Conservation (phyloP, 2,888 invertebrate species). For the Drosophila infuscata region DNA sequence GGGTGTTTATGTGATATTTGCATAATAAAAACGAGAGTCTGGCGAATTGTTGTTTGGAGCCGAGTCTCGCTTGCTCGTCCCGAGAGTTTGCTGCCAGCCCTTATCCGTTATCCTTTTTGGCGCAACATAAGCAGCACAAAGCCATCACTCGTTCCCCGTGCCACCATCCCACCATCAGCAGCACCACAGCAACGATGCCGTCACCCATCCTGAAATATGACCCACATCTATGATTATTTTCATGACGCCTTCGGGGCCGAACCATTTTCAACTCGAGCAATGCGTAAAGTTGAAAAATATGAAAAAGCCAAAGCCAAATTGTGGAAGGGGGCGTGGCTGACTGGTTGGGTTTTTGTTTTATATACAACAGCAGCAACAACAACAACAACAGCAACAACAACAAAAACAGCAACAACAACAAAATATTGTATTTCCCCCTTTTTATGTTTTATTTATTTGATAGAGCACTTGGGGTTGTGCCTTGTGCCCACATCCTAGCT, state of each 20-base stretch:
- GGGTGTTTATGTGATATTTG: conserved; percentile 83
- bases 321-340: conserved; percentile 28
- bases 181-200: not conserved
- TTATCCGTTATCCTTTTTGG: conserved; percentile 69
- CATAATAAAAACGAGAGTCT: conserved; percentile 82
- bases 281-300: conserved; percentile 74
- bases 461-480: conserved; percentile 68
- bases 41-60: conserved; percentile 24
- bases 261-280: conserved; percentile 52
- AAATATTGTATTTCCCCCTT: conserved; percentile 5
- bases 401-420: not conserved
- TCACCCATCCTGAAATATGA: conserved; percentile 60
- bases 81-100: conserved; percentile 54
- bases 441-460: conserved; percentile 73
- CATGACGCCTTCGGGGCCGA: conserved; percentile 76
- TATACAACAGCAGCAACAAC: conserved; percentile 9
- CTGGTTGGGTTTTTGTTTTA: conserved; percentile 27
- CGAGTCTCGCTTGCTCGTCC: conserved; percentile 14
- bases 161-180: not conserved
- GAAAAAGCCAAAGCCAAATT: conserved; percentile 41
- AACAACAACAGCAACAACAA: not conserved
- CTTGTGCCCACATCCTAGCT: conserved; percentile 59
- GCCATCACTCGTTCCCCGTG: conserved; percentile 39
- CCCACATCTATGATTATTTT: conserved; percentile 82
- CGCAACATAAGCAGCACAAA: conserved; percentile 56